Conservation (phyloP, 2,888 invertebrate genomes). For the Andricus curvator region DNA sequence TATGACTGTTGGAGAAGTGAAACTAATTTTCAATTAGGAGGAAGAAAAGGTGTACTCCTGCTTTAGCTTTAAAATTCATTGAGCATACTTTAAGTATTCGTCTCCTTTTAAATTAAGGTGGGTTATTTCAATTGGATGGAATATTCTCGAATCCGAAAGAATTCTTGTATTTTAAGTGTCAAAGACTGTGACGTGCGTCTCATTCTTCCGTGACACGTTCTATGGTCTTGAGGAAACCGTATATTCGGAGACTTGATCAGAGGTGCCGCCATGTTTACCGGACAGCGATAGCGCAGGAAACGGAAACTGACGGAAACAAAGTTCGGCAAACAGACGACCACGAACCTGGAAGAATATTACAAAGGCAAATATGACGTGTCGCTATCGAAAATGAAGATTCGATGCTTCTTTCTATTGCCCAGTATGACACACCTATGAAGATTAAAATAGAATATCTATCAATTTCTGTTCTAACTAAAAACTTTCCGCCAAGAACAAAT, state of each 20-base stretch:
- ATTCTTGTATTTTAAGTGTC: slow-evolving; percentile 46
- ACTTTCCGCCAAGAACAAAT: neutral
- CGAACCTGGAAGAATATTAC: slow-evolving; percentile 69
- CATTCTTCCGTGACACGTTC: slow-evolving; percentile 53
- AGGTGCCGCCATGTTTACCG: slow-evolving; percentile 74
- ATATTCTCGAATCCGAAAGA: neutral
- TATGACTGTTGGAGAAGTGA: neutral
- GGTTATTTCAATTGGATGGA: neutral
- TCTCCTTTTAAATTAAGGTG: no score
- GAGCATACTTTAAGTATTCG: neutral
- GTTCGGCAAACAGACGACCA: slow-evolving; percentile 70
- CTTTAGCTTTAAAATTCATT: neutral
- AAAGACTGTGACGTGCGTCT: slow-evolving; percentile 50
- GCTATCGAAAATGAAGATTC: slow-evolving; percentile 46
- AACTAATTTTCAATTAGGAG: slow-evolving; percentile 21
- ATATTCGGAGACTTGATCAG: slow-evolving; percentile 68
- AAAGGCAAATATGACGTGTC: slow-evolving; percentile 69
- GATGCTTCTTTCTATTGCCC: slow-evolving; percentile 15
- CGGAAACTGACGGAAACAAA: slow-evolving; percentile 78
- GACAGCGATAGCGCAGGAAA: slow-evolving; percentile 71
- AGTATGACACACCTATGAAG: slow-evolving; percentile 13
- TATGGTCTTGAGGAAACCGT: slow-evolving; percentile 53
- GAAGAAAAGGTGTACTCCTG: neutral
- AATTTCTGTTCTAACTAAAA: no score
- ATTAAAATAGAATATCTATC: neutral